Evolutionary conservation across 2,113 vertebrate genomes (phyloP), one percentile per base, ranked within the genome.

Genomic region (Prunella fulvescens): DNA sequence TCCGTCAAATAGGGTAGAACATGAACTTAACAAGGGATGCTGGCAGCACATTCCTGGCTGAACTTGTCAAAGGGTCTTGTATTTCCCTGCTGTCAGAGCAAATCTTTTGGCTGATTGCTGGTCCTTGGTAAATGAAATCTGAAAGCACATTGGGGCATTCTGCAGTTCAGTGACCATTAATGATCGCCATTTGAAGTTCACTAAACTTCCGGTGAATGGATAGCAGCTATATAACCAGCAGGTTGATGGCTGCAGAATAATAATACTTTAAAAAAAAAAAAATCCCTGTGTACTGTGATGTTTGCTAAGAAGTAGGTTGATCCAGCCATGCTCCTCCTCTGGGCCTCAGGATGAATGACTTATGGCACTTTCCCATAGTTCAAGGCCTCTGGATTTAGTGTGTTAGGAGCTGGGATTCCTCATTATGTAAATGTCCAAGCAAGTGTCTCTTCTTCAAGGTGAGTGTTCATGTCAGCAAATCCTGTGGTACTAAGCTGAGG

Each of bases 131-230:
- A 98, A 98, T 98, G 97, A 94, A 97, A 95, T 97, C 96, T 98
- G 98, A 98, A 98, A 97, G 97, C 97, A 97, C 93, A 58, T 85
- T 97, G 97, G 97, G 97, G 92, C 97, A 93, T 97, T 97, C 94
- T 97, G 97, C 97, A 87, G 97, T 98, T 96, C 96, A 97, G 95
- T 97, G 98, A 98, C 98, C 98, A 97, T 98, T 97, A 98, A 97
- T 96, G 97, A 97, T 98, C 97, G 96, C 97, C 96, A 90, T 97
- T 97, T 98, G 98, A 98, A 98, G 97, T 98, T 98, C 98, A 98
- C 96, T 98, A 98, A 97, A 98, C 95, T 98, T 98, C 95, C 97
- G 96, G 95, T 96, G 94, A 97, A 82, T 96, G 94, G 96, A 95
- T 97, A 97, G 95, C 86, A 96, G 93, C 94, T 74, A 57, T 53